These are phyloP conservation scores for Metellina segmentata DNA, from an alignment of 2,888 invertebrate genomes.

Conservation along the genomic window DNA sequence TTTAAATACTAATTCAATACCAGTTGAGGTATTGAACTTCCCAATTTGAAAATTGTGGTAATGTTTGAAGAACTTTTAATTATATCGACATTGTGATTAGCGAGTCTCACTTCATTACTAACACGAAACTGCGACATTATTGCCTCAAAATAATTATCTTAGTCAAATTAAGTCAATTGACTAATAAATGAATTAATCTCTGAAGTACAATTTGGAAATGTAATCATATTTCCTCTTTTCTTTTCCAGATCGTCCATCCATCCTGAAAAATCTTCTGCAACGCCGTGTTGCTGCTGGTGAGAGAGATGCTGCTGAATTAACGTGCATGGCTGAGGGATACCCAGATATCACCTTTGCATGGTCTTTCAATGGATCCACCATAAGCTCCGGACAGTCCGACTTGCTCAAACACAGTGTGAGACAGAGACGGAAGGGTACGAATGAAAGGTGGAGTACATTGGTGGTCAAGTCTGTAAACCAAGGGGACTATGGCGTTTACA, in stretches of 20 bases:
- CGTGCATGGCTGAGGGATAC: constrained; percentile 88
- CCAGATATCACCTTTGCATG: constrained; percentile 92
- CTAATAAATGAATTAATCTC: too few species aligned
- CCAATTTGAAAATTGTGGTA: too few species aligned
- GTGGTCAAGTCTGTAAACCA: constrained; percentile 89
- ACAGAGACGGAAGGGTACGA: constrained; percentile 17
- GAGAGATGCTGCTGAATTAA: constrained; percentile 81
- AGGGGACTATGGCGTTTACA: constrained; percentile 93
- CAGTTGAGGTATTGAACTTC: too few species aligned
- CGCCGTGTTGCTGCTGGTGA: constrained; percentile 59
- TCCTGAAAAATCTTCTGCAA: constrained; percentile 38
- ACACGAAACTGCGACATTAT: too few species aligned
- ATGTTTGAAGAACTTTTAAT: too few species aligned
- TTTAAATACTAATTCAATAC: too few species aligned
- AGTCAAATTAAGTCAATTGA: too few species aligned
- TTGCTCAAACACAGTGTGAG: constrained; percentile 52
- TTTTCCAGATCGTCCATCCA: constrained; percentile 49
- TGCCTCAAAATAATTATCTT: too few species aligned
- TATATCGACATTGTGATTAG: too few species aligned
- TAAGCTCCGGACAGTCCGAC: constrained; percentile 77
- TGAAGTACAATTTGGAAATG: too few species aligned
- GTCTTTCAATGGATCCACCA: constrained; percentile 89
- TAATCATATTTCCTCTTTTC: too few species aligned
- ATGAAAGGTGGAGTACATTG: constrained; percentile 81
- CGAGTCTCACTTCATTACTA: too few species aligned